phyloP scores from a whole-genome alignment of 2,888 invertebrate species.

The Lasioglossum villosulum region DNA sequence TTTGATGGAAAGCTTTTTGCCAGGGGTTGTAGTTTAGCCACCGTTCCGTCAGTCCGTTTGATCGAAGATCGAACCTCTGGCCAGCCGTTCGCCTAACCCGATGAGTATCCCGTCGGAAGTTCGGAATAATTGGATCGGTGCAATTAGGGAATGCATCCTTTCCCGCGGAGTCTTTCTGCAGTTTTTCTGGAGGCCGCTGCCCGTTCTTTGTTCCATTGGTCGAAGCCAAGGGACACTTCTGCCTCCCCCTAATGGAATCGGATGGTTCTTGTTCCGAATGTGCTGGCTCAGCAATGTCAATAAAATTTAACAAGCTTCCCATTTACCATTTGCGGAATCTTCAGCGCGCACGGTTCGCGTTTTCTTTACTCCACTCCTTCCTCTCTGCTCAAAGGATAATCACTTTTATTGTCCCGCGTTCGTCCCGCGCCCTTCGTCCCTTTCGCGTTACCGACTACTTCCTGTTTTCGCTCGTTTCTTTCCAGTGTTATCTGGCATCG shows the following conservation, averaged over 20 bases:
- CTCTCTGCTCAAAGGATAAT: conserved; percentile 65
- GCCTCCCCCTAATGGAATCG: conserved; percentile 74
- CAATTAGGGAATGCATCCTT: conserved; percentile 70
- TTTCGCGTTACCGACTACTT: conserved; percentile 44
- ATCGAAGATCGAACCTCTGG: conserved; percentile 4
- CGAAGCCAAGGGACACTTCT: conserved; percentile 54
- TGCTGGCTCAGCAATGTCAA: conserved; percentile 73
- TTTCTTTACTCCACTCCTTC: conserved; percentile 58
- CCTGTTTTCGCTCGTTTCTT: conserved; percentile 46
- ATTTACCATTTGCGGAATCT: conserved; percentile 80
- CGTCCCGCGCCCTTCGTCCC: conserved; percentile 53
- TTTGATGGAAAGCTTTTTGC: neutral
- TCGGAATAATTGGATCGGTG: conserved; percentile 77
- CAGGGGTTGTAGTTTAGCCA: neutral
- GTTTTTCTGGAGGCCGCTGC: conserved; percentile 54
- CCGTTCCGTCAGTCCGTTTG: conserved; percentile 11
- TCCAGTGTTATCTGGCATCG: conserved; percentile 36
- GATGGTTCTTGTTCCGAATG: conserved; percentile 74
- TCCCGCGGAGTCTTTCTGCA: conserved; percentile 54
- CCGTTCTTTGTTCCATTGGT: conserved; percentile 61
- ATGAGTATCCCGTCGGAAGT: conserved; percentile 58
- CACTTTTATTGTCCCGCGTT: conserved; percentile 64
- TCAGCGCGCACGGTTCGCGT: conserved; percentile 58
- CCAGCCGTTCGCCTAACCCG: conserved; percentile 13
- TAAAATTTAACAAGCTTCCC: conserved; percentile 81